Conservation (phyloP, 2,888 invertebrate species). For the Protodeltote pygarga region DNA sequence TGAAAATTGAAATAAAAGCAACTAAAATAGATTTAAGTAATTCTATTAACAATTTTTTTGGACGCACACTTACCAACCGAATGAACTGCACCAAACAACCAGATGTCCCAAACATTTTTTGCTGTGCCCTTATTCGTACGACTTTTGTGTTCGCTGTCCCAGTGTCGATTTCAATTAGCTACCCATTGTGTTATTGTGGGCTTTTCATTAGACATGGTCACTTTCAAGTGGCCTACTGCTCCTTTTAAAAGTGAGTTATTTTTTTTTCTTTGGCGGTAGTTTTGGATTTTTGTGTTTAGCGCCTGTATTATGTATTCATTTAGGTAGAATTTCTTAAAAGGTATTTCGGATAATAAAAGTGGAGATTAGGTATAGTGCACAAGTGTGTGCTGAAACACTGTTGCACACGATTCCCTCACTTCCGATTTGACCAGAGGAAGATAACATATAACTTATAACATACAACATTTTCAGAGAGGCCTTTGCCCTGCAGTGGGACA, state of each 20-base stretch:
- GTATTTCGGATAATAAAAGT: no score
- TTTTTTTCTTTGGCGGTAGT: slow-evolving; percentile 14
- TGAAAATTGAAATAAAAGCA: no score
- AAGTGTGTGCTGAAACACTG: no score
- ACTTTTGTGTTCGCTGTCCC: slow-evolving; percentile 42
- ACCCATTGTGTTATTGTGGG: slow-evolving; percentile 57
- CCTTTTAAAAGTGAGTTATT: slow-evolving; percentile 16
- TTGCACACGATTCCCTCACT: no score
- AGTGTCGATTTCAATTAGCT: slow-evolving; percentile 75
- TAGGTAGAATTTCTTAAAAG: no score
- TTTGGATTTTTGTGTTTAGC: slow-evolving; percentile 15
- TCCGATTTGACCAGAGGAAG: no score
- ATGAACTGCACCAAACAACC: slow-evolving; percentile 39
- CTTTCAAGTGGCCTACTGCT: slow-evolving; percentile 29
- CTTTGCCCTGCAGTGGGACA: no score
- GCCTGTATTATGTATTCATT: neutral
- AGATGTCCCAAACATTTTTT: slow-evolving; percentile 69
- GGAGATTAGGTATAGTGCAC: no score
- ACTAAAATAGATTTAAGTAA: neutral
- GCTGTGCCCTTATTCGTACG: slow-evolving; percentile 31
- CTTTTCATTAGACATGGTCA: slow-evolving; percentile 41
- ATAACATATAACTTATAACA: no score
- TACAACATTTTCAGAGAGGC: no score
- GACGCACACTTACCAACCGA: slow-evolving; percentile 38
- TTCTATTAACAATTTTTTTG: neutral